These are phyloP conservation scores for Brachyptera risi DNA, from an alignment of 2,888 invertebrate genomes.

Conservation along the genomic window DNA sequence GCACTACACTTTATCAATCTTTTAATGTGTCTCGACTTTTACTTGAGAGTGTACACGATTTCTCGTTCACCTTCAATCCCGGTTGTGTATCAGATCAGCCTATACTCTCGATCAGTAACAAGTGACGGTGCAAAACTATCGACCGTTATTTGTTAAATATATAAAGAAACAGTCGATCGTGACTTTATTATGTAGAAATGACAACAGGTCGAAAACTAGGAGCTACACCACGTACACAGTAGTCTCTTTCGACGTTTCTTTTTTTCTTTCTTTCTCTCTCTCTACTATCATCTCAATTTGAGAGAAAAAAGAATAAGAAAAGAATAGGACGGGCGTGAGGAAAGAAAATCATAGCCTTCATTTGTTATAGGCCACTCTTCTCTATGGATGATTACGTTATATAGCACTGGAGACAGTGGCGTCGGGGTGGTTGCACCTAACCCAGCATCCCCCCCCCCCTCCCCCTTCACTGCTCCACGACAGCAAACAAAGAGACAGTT, in stretches of 20 bases:
- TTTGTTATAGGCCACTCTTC: background rate
- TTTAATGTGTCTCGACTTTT: background rate
- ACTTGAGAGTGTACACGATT: no score
- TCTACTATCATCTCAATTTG: conserved; percentile 10
- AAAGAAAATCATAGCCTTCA: conserved; percentile 13
- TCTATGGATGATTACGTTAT: background rate
- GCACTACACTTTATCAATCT: no score
- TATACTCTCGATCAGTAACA: no score
- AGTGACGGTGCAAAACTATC: no score
- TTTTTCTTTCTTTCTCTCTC: background rate
- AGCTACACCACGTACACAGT: conserved; percentile 17
- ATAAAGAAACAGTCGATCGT: background rate
- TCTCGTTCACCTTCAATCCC: no score
- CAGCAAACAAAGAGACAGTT: no score
- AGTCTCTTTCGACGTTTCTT: conserved; percentile 5
- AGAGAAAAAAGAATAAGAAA: conserved; percentile 9
- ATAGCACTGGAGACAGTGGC: no score
- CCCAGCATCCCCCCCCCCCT: no score
- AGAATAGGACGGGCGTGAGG: conserved; percentile 6
- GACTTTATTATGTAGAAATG: background rate
- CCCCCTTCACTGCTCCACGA: no score
- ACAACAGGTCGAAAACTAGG: conserved; percentile 5
- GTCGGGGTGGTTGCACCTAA: no score
- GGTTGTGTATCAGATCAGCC: no score
- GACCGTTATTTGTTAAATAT: background rate